A percentile compares a stretch with the other conserved stretches of the same genome.
These are phyloP conservation scores for Opisthograptis luteolata DNA, from an alignment of 2,888 invertebrate genomes.

Conservation along the genomic window DNA sequence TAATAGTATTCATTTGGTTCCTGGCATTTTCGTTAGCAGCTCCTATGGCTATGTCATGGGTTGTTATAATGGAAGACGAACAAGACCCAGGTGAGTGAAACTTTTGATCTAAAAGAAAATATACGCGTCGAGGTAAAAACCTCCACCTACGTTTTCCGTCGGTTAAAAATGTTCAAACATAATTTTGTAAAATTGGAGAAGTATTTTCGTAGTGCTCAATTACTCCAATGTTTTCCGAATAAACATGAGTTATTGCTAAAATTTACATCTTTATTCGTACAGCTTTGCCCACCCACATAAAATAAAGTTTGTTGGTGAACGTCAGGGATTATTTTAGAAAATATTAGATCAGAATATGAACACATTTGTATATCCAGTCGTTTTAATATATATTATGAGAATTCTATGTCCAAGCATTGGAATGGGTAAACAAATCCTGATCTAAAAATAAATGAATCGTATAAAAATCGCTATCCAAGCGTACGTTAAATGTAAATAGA, in stretches of 20 bases:
- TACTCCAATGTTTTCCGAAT: background rate
- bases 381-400: too few species aligned
- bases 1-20: slow-evolving; percentile 90
- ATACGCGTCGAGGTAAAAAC: too few species aligned
- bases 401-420: background rate
- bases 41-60: slow-evolving; percentile 87
- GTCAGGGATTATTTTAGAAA: background rate
- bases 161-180: too few species aligned
- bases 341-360: too few species aligned
- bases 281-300: slow-evolving; percentile 3
- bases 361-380: too few species aligned
- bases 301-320: background rate
- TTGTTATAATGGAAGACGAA: slow-evolving; percentile 81
- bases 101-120: too few species aligned
- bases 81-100: slow-evolving; percentile 63
- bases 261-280: slow-evolving; percentile 10
- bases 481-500: slow-evolving; percentile 1
- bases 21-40: slow-evolving; percentile 87
- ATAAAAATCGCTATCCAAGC: background rate
- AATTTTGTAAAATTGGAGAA: background rate
- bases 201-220: background rate
- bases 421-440: background rate
- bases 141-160: too few species aligned
- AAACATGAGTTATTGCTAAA: slow-evolving; percentile 2
- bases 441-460: background rate